A percentile compares a stretch with the other conserved stretches of the same genome.
Conservation (phyloP, 2,888 invertebrate species). For the Cryptocephalus primarius region DNA sequence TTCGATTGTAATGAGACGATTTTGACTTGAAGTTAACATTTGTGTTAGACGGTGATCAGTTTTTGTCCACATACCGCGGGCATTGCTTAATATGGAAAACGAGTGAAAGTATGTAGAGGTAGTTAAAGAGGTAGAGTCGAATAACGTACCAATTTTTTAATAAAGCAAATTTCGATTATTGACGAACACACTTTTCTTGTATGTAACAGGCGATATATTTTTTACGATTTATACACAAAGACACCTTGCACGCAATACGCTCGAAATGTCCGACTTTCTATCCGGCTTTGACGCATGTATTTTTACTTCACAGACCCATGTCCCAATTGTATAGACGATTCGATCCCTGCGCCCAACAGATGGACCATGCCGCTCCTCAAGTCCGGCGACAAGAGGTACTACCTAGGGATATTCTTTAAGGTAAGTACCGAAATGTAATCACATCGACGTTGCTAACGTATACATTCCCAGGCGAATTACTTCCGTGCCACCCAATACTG, state of each 20-base stretch:
- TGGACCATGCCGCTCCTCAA: slow-evolving; percentile 88
- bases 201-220: not conserved
- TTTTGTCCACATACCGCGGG: too few relatives aligned
- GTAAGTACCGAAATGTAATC: slow-evolving; percentile 41
- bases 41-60: too few relatives aligned
- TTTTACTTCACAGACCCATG: slow-evolving; percentile 53
- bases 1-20: too few relatives aligned
- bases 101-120: too few relatives aligned
- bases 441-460: not conserved
- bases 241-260: not conserved
- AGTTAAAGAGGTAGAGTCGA: too few relatives aligned
- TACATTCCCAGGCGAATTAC: slow-evolving; percentile 70
- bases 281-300: not conserved
- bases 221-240: not conserved
- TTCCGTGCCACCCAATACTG: slow-evolving; percentile 87
- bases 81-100: too few relatives aligned
- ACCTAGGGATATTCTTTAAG: slow-evolving; percentile 89
- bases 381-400: slow-evolving; percentile 80
- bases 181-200: too few relatives aligned
- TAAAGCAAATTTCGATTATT: too few relatives aligned
- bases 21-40: too few relatives aligned
- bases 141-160: too few relatives aligned
- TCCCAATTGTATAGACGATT: slow-evolving; percentile 69
- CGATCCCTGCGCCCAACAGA: slow-evolving; percentile 49
- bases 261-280: not conserved